phyloP scores from a whole-genome alignment of 2,888 invertebrate genomes.

The Gymnosoma rotundatum region DNA sequence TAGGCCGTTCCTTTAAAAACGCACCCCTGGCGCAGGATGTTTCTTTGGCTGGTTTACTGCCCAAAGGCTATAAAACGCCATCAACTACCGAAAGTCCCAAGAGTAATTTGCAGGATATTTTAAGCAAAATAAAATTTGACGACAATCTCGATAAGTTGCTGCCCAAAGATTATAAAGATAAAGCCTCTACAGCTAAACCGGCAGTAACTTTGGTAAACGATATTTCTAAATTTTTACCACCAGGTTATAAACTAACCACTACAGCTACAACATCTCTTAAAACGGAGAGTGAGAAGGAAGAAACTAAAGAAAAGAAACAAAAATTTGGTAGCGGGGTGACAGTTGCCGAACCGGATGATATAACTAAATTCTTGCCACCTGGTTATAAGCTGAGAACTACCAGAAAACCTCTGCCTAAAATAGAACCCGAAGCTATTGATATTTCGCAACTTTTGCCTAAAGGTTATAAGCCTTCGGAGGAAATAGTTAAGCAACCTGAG shows the following conservation, averaged over 20 bases:
- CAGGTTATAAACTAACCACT: conserved; percentile 83
- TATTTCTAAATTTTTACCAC: conserved; percentile 85
- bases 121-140: conserved; percentile 79
- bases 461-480: conserved; percentile 82
- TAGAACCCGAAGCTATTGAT: conserved; percentile 78
- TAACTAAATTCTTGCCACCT: conserved; percentile 86
- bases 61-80: conserved; percentile 84
- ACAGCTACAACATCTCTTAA: conserved; percentile 61
- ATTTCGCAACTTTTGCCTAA: conserved; percentile 86
- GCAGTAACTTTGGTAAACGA: conserved; percentile 84
- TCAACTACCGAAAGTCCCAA: conserved; percentile 58
- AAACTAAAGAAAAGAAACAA: conserved; percentile 75
- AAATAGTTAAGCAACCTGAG: conserved; percentile 53
- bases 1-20: conserved; percentile 84
- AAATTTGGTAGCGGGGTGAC: conserved; percentile 47
- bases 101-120: conserved; percentile 75
- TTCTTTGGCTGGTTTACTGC: conserved; percentile 83
- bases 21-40: conserved; percentile 84
- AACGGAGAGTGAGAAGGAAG: conserved; percentile 72
- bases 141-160: conserved; percentile 81
- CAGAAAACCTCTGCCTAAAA: conserved; percentile 67
- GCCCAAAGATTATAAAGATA: conserved; percentile 83
- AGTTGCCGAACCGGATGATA: conserved; percentile 83
- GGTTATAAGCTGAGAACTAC: conserved; percentile 83
- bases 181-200: conserved; percentile 80